These are phyloP conservation scores for Ferdinandea cuprea DNA, from an alignment of 2,888 invertebrate genomes.

Conservation along the genomic window DNA sequence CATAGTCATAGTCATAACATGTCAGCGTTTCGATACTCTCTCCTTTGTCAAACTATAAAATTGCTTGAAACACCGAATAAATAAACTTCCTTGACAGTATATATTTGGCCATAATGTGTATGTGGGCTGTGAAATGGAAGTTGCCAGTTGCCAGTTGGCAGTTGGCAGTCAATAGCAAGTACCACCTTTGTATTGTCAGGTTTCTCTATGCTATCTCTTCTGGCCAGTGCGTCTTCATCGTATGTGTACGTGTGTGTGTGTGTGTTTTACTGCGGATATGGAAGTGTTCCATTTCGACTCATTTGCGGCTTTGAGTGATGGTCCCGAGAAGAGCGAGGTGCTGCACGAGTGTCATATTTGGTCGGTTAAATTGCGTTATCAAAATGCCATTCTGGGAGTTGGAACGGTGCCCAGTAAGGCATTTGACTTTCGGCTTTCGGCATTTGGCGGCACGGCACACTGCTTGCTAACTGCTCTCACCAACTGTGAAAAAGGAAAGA, in stretches of 20 bases:
- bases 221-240: no score
- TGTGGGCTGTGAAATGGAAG: constrained; percentile 51
- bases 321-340: constrained; percentile 29
- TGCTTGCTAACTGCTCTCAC: constrained; percentile 8
- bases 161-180: constrained; percentile 46
- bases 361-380: constrained; percentile 65
- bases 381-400: constrained; percentile 47
- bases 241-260: no score
- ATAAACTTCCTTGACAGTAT: constrained; percentile 51
- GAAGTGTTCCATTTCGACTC: constrained; percentile 60
- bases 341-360: constrained; percentile 57
- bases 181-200: constrained; percentile 17
- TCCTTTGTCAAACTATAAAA: constrained; percentile 59
- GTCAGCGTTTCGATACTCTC: constrained; percentile 31
- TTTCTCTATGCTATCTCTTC: no score
- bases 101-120: constrained; percentile 52
- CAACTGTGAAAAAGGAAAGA: constrained; percentile 62
- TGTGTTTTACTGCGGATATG: constrained; percentile 49
- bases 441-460: not conserved
- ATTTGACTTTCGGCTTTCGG: not conserved
- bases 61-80: constrained; percentile 41
- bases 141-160: no score
- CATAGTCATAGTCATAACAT: constrained; percentile 5
- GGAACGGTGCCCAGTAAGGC: constrained; percentile 49
- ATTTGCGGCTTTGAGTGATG: constrained; percentile 48